A percentile compares a stretch with the other conserved stretches of the same genome.
Conservation (phyloP, 2,888 invertebrate genomes). For the Drosophila meridionalis region DNA sequence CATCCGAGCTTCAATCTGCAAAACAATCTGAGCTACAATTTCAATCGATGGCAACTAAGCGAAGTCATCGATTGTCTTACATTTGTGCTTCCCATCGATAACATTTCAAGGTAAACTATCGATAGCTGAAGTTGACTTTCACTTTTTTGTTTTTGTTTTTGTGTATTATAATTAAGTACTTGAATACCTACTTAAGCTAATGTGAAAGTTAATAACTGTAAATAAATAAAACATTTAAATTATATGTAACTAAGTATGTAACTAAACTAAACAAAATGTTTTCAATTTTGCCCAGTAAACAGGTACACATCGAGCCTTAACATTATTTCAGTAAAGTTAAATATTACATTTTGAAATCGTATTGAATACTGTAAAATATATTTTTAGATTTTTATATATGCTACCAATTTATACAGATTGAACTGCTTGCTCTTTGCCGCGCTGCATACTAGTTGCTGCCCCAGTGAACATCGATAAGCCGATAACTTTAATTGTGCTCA, state of each 20-base stretch:
- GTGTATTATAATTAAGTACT: background rate
- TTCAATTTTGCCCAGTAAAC: background rate
- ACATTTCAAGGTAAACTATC: slow-evolving; percentile 10
- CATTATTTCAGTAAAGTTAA: background rate
- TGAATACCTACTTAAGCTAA: background rate
- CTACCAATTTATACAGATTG: background rate
- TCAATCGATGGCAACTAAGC: slow-evolving; percentile 49
- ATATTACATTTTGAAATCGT: too few species aligned
- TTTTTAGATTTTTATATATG: background rate
- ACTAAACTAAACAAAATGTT: background rate
- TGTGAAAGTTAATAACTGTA: background rate
- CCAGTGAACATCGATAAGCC: slow-evolving; percentile 9
- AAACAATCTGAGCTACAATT: slow-evolving; percentile 58
- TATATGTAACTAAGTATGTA: background rate
- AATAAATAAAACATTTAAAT: background rate
- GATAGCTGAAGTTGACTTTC: slow-evolving; percentile 18
- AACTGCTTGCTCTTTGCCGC: background rate
- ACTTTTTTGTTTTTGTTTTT: background rate
- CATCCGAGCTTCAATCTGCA: slow-evolving; percentile 74
- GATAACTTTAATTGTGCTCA: slow-evolving; percentile 57
- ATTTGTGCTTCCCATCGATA: slow-evolving; percentile 22
- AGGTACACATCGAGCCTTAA: background rate
- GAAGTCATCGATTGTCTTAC: slow-evolving; percentile 30
- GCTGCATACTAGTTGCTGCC: background rate
- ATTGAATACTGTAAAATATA: background rate